These are phyloP conservation scores for Pegoplata infirma DNA, from an alignment of 2,888 invertebrate genomes.

Conservation along the genomic window DNA sequence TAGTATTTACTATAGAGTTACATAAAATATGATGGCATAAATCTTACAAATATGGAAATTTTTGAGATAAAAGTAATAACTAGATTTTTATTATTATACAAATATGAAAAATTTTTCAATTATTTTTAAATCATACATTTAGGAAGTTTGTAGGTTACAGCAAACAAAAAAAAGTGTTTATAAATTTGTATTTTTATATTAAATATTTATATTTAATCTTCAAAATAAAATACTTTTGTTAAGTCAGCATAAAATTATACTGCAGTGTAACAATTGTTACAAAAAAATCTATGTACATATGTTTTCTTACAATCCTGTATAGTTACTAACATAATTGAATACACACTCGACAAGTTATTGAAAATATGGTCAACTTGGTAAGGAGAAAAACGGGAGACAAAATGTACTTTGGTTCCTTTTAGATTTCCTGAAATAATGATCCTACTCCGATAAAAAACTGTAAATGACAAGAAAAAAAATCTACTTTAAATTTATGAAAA, in stretches of 20 bases:
- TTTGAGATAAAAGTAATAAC: background rate
- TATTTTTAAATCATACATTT: background rate
- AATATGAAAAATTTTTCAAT: background rate
- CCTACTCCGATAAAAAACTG: too few relatives aligned
- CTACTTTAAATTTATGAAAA: too few relatives aligned
- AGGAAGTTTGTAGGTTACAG: constrained; percentile 4
- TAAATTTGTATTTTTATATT: constrained; percentile 9
- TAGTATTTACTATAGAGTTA: constrained; percentile 2
- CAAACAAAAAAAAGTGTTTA: constrained; percentile 28
- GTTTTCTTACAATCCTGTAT: too few relatives aligned
- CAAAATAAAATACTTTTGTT: constrained; percentile 40
- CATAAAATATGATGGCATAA: constrained; percentile 21
- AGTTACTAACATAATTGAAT: too few relatives aligned
- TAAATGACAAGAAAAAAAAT: too few relatives aligned
- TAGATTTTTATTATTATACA: background rate
- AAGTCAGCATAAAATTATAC: constrained; percentile 59
- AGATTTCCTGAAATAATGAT: too few relatives aligned
- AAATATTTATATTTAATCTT: constrained; percentile 26
- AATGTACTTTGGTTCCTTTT: too few relatives aligned
- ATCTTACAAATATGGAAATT: constrained; percentile 4
- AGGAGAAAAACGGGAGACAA: too few relatives aligned
- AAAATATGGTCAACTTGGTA: too few relatives aligned
- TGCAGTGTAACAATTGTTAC: constrained; percentile 51
- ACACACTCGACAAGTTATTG: too few relatives aligned
- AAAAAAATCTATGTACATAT: too few relatives aligned